phyloP scores from a whole-genome alignment of 1,140 invertebrate species.

The Pseudomyrmex dendroicus region DNA sequence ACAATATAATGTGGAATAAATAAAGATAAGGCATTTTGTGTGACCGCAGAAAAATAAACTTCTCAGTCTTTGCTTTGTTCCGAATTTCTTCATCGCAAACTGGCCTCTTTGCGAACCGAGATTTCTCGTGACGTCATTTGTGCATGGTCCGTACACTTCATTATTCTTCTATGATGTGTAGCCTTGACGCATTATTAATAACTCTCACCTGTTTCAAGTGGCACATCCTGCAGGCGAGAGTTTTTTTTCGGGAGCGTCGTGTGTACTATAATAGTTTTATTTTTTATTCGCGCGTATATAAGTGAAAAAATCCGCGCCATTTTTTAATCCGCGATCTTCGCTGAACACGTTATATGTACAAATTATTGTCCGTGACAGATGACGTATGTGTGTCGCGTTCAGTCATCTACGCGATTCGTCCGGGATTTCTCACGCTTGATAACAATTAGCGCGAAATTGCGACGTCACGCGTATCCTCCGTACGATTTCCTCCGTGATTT shows the following conservation, averaged over 20 bases:
- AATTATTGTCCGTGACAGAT: background rate
- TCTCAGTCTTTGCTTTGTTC: slow-evolving; percentile 37
- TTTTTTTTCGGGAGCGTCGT: slow-evolving; percentile 17
- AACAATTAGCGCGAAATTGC: slow-evolving; percentile 32
- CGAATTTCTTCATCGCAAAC: background rate
- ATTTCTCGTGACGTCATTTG: slow-evolving; percentile 11
- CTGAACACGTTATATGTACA: slow-evolving; percentile 32
- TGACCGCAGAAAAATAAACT: background rate
- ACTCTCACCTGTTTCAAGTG: slow-evolving; percentile 20
- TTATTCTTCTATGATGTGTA: slow-evolving; percentile 8
- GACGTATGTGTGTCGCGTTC: background rate
- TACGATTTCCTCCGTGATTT: slow-evolving; percentile 12
- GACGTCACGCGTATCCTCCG: background rate
- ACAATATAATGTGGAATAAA: background rate
- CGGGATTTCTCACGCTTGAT: slow-evolving; percentile 29
- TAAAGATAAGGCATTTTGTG: background rate
- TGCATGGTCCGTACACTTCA: background rate
- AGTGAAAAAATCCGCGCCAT: slow-evolving; percentile 22
- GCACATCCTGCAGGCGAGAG: slow-evolving; percentile 24
- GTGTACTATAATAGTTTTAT: background rate
- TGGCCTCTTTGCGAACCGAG: background rate
- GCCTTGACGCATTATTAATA: slow-evolving; percentile 33
- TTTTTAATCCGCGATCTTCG: slow-evolving; percentile 8
- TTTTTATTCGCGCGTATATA: slow-evolving; percentile 10
- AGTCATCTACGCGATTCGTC: slow-evolving; percentile 9